Evolutionary conservation across 2,797 vertebrate genomes (phyloP), one percentile per base, ranked within the genome.

Genomic region (Sebastes taczanowskii): DNA sequence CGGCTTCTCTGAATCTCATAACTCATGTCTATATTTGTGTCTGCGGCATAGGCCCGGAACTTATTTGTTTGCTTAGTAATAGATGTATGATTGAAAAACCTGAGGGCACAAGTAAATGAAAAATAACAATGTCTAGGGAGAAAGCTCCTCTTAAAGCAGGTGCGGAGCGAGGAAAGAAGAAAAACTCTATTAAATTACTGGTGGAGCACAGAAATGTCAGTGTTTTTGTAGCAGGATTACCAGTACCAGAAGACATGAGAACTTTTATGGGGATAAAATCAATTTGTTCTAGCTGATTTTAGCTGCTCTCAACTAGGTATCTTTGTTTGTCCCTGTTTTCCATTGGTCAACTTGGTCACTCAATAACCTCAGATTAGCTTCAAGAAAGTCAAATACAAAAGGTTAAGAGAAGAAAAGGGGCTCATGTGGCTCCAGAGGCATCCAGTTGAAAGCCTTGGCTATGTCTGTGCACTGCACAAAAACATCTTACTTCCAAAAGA

Each of bases 11-110:
- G 86, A 95, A 93, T 94, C 95, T 95, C 94, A 96, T 96, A 96
- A 96, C 94, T 94, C 91, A 87, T 86, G 93, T 95, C 95, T 96
- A 94, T 95, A 96, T 95, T 95, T 95, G 93, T 95, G 95, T 95
- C 94, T 95, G 94, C 86, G 64, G 90, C 86, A 78, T 81, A 88
- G 89, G 89, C 91, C 95, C 94, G 91, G 93, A 95, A 95, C 94
- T 93, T 95, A 94, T 95, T 94, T 96, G 94, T 96, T 95, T 95
- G 91, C 91, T 95, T 96, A 94, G 96, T 93, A 94, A 94, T 93
- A 85, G 92, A 93, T 91, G 93, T 94, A 93, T 91, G 92, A 95
- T 94, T 95, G 91, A 94, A 95, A 88, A 95, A 94, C 95, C 95
- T 86, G 89, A 80, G 95, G 95, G 95, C 94, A 95, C 84, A 88